Evolutionary conservation across 1,140 invertebrate species (phyloP), one percentile per base, ranked within the genome.

Genomic region (Bombus ignitus): DNA sequence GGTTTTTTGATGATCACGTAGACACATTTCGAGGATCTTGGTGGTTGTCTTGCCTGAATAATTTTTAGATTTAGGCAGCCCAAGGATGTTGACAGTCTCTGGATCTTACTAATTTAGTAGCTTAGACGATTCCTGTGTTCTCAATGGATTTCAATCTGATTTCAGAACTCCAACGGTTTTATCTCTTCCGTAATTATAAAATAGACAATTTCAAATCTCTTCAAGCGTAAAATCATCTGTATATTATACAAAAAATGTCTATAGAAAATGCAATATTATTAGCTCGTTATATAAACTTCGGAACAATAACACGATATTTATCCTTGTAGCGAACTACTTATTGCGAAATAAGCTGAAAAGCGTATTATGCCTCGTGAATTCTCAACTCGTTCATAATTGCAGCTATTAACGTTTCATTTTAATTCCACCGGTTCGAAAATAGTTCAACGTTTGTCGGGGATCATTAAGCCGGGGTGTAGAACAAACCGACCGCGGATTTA

Each of bases 401-500:
- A 25, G 74, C 32, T 39, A 15, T 28, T 9, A 37, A 32, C 32
- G 74, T 59, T 76, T 76, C 35, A 35, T 35, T 57, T 44, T 25
- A 66, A 79, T 79, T 35, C 59, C 22, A 47, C 1, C 0, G n/a
- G 22, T 66, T 68, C 25, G 77, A 79, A 79, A 68, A 79, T 66
- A 47, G 35, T 39, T 39, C 18, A 35, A 75, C 73, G 12, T 37
- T 75, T 37, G 32, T 32, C 73, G 8, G 47, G 53, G 6, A 59
- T 76, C 74, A 39, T 76, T 76, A 76, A 37, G 35, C 28, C 59
- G 28, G 59, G 37, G 37, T 42, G 42, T 76, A 37, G 53, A 59
- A 76, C 53, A n/a, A 57, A 76, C 74, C 73, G 3, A 47, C 47
- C 53, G 25, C 53, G 74, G 44, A 79, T 79, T 72, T 35, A 44